Conservation (phyloP, 2,113 vertebrate genomes). For the Calyptommatus sinebrachiatus region DNA sequence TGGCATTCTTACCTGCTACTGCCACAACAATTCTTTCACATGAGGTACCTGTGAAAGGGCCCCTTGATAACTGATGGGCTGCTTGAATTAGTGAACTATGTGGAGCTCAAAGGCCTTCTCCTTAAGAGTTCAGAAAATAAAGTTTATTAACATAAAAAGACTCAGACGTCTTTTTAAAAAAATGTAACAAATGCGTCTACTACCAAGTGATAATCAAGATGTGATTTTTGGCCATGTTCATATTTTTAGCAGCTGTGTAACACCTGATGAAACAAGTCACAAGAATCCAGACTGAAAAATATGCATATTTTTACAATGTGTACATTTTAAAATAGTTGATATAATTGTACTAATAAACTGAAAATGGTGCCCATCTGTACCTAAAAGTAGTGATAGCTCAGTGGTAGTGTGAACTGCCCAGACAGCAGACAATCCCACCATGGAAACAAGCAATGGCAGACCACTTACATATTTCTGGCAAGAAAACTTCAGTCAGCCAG, state of each 20-base stretch:
- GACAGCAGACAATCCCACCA: too few relatives aligned
- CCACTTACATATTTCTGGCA: too few relatives aligned
- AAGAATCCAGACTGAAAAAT: background rate
- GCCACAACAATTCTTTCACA: conserved; percentile 56
- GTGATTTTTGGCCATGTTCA: background rate
- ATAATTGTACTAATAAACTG: background rate
- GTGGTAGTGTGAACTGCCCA: too few relatives aligned
- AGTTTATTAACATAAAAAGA: conserved; percentile 20
- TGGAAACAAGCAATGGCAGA: too few relatives aligned
- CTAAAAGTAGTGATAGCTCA: too few relatives aligned
- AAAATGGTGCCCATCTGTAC: background rate
- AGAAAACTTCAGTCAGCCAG: too few relatives aligned
- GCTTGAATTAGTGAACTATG: conserved; percentile 47
- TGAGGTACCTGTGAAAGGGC: conserved; percentile 40
- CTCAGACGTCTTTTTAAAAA: conserved; percentile 4
- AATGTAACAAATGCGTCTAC: background rate
- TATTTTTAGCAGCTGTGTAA: background rate
- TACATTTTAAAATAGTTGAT: background rate
- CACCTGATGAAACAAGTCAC: background rate
- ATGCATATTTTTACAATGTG: conserved; percentile 13
- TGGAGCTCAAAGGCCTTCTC: conserved; percentile 41
- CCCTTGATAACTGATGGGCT: conserved; percentile 50
- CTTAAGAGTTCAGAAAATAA: conserved; percentile 33
- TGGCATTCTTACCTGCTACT: conserved; percentile 64
- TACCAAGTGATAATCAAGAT: background rate